Evolutionary conservation across 2,888 invertebrate species (phyloP).

Genomic region (Meteorus colon): DNA sequence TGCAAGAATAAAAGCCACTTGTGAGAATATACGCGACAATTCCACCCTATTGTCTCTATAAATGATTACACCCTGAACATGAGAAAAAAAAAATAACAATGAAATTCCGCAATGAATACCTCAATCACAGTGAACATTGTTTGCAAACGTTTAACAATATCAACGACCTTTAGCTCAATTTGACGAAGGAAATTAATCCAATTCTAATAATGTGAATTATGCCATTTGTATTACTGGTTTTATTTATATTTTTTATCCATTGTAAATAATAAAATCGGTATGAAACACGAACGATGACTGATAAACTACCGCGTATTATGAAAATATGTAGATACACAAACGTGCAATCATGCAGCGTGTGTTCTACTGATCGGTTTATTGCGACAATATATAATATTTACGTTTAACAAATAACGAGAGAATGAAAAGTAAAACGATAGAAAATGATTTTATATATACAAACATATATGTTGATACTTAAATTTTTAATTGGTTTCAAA

Average conservation of each 20-base stretch:
- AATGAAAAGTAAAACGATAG: not conserved
- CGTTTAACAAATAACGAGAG: not conserved
- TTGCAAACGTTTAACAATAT: too few relatives aligned
- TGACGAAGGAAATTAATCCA: too few relatives aligned
- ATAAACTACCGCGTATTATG: not conserved
- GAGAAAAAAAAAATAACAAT: not conserved
- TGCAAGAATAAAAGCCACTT: not conserved
- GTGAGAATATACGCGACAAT: not conserved
- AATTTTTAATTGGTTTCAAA: constrained; percentile 11
- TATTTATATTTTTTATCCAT: not conserved
- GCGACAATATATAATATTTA: constrained; percentile 8
- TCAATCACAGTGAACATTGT: too few relatives aligned
- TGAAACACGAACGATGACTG: not conserved
- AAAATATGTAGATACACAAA: not conserved
- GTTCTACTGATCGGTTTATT: constrained; percentile 2
- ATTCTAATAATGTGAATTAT: too few relatives aligned
- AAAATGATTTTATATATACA: not conserved
- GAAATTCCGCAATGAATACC: not conserved
- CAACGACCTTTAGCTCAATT: too few relatives aligned
- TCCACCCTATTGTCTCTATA: not conserved
- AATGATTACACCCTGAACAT: not conserved
- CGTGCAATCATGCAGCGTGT: constrained; percentile 28
- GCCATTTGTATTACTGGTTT: too few relatives aligned
- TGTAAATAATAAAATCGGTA: not conserved
- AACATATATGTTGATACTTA: not conserved